Conservation (phyloP, 2,113 vertebrate species). For the Trochalopteron elliotii region DNA sequence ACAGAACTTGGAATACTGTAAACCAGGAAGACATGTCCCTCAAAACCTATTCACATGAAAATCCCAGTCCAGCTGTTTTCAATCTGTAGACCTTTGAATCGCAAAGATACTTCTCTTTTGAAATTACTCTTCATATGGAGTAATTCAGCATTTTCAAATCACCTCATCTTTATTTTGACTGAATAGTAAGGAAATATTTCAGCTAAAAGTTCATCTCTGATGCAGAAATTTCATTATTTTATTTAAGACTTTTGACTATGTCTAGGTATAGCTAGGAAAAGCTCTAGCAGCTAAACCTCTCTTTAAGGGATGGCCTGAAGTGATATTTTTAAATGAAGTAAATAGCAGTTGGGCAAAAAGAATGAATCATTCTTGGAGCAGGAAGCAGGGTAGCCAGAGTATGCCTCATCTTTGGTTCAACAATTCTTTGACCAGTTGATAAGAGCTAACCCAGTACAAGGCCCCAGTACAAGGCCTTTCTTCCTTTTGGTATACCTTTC, state of each 20-base stretch:
- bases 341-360: neutral
- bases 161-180: neutral
- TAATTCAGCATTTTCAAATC: neutral
- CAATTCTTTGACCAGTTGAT: rapidly evolving
- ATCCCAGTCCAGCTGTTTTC: neutral
- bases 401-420: neutral
- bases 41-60: neutral
- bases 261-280: neutral
- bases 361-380: neutral
- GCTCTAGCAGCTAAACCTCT: neutral
- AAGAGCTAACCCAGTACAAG: neutral
- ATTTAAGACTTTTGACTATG: neutral
- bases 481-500: neutral
- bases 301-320: neutral
- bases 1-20: neutral
- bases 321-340: neutral
- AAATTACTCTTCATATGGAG: neutral
- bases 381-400: neutral
- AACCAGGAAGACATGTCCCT: neutral
- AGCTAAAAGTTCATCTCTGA: neutral
- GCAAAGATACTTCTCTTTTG: neutral
- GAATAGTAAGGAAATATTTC: neutral
- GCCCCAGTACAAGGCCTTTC: rapidly evolving
- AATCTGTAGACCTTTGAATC: neutral
- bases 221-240: neutral